phyloP scores from a whole-genome alignment of 2,113 vertebrate species.

The Channa argus region DNA sequence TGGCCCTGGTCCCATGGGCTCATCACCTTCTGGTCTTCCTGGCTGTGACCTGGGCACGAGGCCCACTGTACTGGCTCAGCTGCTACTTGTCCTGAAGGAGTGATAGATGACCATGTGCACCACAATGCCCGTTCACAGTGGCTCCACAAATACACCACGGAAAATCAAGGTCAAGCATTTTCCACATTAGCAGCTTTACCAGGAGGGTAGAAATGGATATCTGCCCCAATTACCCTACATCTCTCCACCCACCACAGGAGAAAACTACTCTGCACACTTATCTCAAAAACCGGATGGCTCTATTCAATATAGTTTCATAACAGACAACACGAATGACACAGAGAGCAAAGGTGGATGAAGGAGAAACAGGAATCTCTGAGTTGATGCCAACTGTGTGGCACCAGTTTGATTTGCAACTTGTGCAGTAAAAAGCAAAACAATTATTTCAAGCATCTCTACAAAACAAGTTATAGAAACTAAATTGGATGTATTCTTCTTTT shows the following conservation, averaged over 20 bases:
- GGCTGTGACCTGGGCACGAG: constrained; percentile 48
- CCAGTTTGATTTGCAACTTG: constrained; percentile 16
- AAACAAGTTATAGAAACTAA: constrained; percentile 14
- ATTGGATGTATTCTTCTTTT: constrained; percentile 5
- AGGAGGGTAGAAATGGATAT: constrained; percentile 72
- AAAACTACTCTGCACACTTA: constrained; percentile 35
- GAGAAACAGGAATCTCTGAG: constrained; percentile 19
- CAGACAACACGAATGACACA: constrained; percentile 43
- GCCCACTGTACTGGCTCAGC: constrained; percentile 32
- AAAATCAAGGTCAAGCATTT: constrained; percentile 79
- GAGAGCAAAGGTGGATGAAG: constrained; percentile 41
- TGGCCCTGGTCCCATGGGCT: constrained; percentile 16
- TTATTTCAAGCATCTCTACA: constrained; percentile 5
- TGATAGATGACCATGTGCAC: constrained; percentile 41
- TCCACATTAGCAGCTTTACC: constrained; percentile 77
- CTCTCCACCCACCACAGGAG: constrained; percentile 9
- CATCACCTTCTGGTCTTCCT: constrained; percentile 31
- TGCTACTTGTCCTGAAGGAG: constrained; percentile 35
- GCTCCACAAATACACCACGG: constrained; percentile 62
- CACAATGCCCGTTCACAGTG: constrained; percentile 33
- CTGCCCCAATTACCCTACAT: constrained; percentile 54
- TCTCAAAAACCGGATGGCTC: constrained; percentile 49
- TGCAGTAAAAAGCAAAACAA: constrained; percentile 1
- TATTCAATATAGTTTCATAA: constrained; percentile 58
- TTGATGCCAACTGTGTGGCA: constrained; percentile 55